Conservation (phyloP, 2,113 vertebrate species). For the zebrafish (Danio rerio) region DNA sequence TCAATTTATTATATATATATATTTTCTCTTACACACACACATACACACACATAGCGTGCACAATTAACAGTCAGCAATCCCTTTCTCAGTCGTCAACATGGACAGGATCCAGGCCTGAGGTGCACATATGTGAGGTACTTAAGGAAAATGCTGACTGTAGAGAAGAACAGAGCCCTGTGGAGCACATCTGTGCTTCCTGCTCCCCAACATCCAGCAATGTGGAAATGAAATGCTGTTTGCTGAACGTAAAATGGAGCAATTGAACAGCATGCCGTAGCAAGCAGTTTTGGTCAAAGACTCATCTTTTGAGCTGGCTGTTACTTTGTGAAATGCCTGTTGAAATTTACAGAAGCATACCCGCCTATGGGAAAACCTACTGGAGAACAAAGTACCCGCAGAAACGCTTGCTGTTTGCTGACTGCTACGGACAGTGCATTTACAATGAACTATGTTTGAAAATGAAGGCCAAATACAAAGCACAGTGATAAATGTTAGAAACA, state of each 20-base stretch:
- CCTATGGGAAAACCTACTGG: conserved; percentile 17
- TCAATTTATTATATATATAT: conserved; percentile 50
- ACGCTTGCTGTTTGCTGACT: background rate
- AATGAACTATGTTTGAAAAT: background rate
- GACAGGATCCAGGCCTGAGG: conserved; percentile 71
- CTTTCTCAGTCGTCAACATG: conserved; percentile 70
- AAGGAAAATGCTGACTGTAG: conserved; percentile 75
- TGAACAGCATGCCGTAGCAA: background rate
- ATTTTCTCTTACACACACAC: conserved; percentile 56
- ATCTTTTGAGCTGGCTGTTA: conserved; percentile 41
- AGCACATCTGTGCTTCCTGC: conserved; percentile 78
- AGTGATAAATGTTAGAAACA: background rate
- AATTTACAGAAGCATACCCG: conserved; percentile 28
- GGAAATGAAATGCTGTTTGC: conserved; percentile 63
- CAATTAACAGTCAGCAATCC: conserved; percentile 72
- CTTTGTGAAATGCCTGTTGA: conserved; percentile 30
- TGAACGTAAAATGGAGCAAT: conserved; percentile 27
- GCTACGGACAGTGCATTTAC: background rate
- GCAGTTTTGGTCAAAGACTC: conserved; percentile 18
- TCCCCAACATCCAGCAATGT: conserved; percentile 63
- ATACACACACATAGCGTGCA: conserved; percentile 49
- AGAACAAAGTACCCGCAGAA: background rate
- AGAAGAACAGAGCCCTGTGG: conserved; percentile 73
- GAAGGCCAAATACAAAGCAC: background rate
- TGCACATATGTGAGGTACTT: conserved; percentile 74